A percentile compares a stretch with the other conserved stretches of the same genome.
phyloP scores from a whole-genome alignment of 2,888 invertebrate species.

The Philereme transversata region DNA sequence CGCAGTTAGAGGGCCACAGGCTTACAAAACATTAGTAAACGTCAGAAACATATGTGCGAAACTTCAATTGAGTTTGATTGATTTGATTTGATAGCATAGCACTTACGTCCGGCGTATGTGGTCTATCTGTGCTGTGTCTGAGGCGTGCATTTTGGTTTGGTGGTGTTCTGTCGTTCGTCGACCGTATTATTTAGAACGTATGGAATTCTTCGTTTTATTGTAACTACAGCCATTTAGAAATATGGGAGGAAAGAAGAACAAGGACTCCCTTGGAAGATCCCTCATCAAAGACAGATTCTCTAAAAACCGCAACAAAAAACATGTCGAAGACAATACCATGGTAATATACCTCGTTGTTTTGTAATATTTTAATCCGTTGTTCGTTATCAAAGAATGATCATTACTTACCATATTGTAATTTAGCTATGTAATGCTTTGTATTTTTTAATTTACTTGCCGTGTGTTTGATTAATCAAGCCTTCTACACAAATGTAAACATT shows the following conservation, averaged over 20 bases:
- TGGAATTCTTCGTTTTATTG: slow-evolving; percentile 9
- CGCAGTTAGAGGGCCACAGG: no score
- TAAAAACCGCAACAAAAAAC: slow-evolving; percentile 84
- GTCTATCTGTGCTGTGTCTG: no score
- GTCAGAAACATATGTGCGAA: no score
- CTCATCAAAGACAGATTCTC: slow-evolving; percentile 91
- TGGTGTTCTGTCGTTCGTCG: background rate
- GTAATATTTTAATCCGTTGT: background rate
- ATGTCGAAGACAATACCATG: slow-evolving; percentile 89
- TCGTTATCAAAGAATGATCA: background rate
- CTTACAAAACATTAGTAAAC: no score
- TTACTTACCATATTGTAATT: background rate
- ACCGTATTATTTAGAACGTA: background rate
- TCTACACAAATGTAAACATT: slow-evolving; percentile 15
- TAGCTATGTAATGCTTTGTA: no score
- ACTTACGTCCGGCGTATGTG: no score
- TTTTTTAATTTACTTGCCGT: no score
- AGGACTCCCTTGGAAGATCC: slow-evolving; percentile 86
- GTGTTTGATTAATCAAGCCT: no score
- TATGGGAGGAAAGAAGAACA: slow-evolving; percentile 92
- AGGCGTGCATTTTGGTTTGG: no score
- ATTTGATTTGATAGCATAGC: no score
- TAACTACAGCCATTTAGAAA: slow-evolving; percentile 1
- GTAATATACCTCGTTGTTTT: slow-evolving; percentile 63
- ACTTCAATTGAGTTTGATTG: no score